phyloP scores from a whole-genome alignment of 2,113 vertebrate species.

The Lampris megalopsis region DNA sequence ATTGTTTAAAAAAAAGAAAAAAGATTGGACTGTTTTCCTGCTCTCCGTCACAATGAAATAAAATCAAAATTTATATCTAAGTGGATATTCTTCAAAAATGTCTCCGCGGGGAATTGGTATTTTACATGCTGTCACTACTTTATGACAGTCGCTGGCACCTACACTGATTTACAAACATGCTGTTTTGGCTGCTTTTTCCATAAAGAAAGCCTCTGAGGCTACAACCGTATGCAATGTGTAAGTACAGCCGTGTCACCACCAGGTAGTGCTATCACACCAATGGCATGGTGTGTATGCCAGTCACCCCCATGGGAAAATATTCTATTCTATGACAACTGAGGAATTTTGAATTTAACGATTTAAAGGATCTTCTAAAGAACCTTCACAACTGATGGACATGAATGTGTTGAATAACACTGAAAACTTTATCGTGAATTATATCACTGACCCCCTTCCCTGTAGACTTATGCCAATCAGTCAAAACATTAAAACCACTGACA shows the following conservation, averaged over 20 bases:
- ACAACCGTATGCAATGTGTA: not conserved
- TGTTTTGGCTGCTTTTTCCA: no score
- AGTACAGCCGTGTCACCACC: conserved; percentile 52
- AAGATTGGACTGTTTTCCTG: conserved; percentile 84
- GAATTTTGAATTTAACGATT: no score
- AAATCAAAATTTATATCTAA: conserved; percentile 78
- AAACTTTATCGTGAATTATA: conserved; percentile 1
- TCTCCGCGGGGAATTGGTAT: not conserved
- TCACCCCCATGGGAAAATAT: not conserved
- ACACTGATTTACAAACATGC: no score
- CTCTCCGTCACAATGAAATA: conserved; percentile 95
- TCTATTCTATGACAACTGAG: no score
- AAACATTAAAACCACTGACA: no score
- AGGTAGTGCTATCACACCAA: conserved; percentile 62
- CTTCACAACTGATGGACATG: not conserved
- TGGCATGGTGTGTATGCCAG: not conserved
- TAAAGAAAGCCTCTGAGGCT: no score
- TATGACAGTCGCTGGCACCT: no score
- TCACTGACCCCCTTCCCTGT: not conserved
- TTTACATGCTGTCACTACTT: no score
- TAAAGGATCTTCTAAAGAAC: not conserved
- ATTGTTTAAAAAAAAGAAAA: conserved; percentile 31
- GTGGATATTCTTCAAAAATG: conserved; percentile 25
- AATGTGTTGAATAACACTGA: not conserved
- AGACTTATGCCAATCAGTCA: no score